phyloP scores from a whole-genome alignment of 2,888 invertebrate genomes.

The Idaea straminata region DNA sequence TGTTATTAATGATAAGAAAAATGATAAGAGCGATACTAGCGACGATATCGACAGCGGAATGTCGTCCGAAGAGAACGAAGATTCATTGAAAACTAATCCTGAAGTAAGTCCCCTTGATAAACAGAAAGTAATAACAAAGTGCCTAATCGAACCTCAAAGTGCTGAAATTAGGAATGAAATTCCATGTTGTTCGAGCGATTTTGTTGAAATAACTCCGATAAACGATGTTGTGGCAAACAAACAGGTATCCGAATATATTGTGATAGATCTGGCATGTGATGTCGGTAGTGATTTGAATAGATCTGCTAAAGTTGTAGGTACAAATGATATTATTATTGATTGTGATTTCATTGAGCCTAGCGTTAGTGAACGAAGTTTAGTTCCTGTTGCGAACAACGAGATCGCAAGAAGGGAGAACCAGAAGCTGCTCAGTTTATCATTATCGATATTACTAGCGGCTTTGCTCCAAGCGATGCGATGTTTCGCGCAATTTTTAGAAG shows the following conservation, averaged over 20 bases:
- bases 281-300: conserved; percentile 47
- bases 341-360: conserved; percentile 60
- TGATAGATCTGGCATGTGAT: conserved; percentile 72
- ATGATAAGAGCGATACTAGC: conserved; percentile 29
- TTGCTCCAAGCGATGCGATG: conserved; percentile 82
- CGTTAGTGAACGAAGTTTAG: conserved; percentile 63
- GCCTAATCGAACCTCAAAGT: conserved; percentile 68
- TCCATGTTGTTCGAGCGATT: conserved; percentile 70
- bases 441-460: conserved; percentile 81
- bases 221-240: conserved; percentile 44
- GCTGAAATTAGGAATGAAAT: conserved; percentile 69
- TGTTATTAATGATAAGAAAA: conserved; percentile 9
- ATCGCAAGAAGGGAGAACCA: conserved; percentile 66
- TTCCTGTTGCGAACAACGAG: conserved; percentile 71
- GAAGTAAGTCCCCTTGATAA: conserved; percentile 45
- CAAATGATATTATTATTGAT: conserved; percentile 53
- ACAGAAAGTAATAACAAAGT: conserved; percentile 62
- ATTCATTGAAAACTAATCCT: conserved; percentile 48
- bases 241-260: conserved; percentile 58
- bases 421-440: conserved; percentile 80
- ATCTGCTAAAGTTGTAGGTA: conserved; percentile 45
- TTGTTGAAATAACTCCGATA: conserved; percentile 19
- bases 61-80: conserved; percentile 74
- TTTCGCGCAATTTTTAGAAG: conserved; percentile 81
- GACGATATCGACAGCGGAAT: conserved; percentile 65